Percentiles rank a stretch among this genome's conserved stretches.
Conservation (phyloP, 2,888 invertebrate genomes). For the Melanotus villosus region DNA sequence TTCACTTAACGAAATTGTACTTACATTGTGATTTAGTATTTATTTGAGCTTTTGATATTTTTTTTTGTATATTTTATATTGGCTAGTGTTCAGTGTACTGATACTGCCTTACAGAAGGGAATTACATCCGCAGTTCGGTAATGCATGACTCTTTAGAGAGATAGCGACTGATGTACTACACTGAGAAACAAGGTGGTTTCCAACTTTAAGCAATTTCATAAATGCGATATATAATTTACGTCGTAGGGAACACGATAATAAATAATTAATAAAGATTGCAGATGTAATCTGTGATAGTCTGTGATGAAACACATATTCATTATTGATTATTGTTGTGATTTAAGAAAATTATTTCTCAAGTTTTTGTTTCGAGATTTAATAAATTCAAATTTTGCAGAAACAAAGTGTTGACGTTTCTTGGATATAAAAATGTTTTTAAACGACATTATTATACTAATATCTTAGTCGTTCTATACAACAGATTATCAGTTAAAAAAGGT, state of each 20-base stretch:
- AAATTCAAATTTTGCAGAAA: background rate
- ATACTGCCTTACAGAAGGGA: slow-evolving; percentile 48
- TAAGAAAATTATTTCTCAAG: slow-evolving; percentile 20
- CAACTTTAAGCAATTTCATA: slow-evolving; percentile 50
- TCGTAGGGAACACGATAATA: slow-evolving; percentile 52
- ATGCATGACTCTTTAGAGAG: slow-evolving; percentile 48
- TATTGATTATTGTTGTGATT: slow-evolving; percentile 47
- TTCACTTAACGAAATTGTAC: slow-evolving; percentile 46
- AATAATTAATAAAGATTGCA: slow-evolving; percentile 63
- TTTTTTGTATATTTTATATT: slow-evolving; percentile 36
- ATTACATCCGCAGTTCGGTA: slow-evolving; percentile 48
- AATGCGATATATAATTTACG: slow-evolving; percentile 39
- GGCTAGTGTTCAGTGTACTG: slow-evolving; percentile 44
- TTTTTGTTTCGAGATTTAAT: slow-evolving; percentile 7
- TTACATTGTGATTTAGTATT: slow-evolving; percentile 48
- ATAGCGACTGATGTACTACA: slow-evolving; percentile 53
- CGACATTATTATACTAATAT: slow-evolving; percentile 23
- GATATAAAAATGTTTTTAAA: background rate
- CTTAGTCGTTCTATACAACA: slow-evolving; percentile 34
- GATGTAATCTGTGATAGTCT: slow-evolving; percentile 68
- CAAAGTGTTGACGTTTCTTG: background rate
- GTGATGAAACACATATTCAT: slow-evolving; percentile 62
- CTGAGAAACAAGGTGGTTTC: slow-evolving; percentile 55
- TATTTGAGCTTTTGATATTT: slow-evolving; percentile 39
- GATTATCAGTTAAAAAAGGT: slow-evolving; percentile 49